Evolutionary conservation across 2,113 vertebrate species (phyloP).

Genomic region (Perognathus longimembris): DNA sequence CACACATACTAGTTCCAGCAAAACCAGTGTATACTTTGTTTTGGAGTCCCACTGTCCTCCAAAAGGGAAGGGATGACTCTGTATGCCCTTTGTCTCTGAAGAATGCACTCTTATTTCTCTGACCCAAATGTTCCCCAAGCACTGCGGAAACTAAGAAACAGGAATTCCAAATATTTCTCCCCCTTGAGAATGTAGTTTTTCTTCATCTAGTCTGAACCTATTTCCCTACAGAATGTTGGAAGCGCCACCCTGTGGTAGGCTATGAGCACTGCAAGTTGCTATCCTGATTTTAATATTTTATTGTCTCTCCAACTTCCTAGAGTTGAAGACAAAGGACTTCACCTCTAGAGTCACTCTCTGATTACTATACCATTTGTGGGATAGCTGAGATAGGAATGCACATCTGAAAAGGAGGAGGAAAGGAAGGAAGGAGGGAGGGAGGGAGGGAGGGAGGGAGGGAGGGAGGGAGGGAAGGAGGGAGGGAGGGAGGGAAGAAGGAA

Average conservation of each 20-base stretch:
- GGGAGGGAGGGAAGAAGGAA: too few species aligned
- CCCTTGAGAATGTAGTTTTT: not conserved
- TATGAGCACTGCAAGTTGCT: not conserved
- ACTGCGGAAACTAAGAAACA: not conserved
- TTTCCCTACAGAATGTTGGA: not conserved
- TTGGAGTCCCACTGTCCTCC: not conserved
- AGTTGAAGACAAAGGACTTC: not conserved
- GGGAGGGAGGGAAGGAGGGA: too few species aligned
- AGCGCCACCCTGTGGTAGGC: not conserved
- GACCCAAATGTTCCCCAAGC: not conserved
- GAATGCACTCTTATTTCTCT: conserved; percentile 5
- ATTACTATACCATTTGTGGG: not conserved
- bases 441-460: too few species aligned
- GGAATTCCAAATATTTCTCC: not conserved
- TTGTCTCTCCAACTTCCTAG: not conserved
- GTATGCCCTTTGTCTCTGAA: not conserved
- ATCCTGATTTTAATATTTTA: not conserved
- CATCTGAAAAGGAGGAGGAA: not conserved
- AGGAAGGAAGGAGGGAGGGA: too few species aligned
- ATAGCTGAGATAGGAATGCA: not conserved
- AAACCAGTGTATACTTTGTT: not conserved
- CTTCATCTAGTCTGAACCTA: not conserved
- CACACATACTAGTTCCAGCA: not conserved
- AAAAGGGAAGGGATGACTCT: not conserved
- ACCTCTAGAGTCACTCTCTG: not conserved